Base-by-base conservation (phyloP, 2,888 invertebrate genomes). In the Ryuthela nishihirai region DNA sequence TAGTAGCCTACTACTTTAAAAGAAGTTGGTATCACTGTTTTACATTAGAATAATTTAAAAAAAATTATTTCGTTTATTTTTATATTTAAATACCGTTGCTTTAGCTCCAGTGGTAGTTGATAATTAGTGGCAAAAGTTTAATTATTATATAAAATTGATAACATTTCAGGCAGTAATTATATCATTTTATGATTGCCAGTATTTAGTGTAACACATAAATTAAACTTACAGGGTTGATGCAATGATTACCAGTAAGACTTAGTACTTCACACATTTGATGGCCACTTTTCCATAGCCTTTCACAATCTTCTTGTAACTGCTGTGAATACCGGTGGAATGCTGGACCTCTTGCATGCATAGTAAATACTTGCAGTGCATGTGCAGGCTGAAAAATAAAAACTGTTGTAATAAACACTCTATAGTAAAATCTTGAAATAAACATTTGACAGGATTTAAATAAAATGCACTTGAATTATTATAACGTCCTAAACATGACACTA, bases 301-400 rank as follows among this genome's bases (percentile, higher is more conserved):
- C 82, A 74, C 94, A 94, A 53, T 88, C 85, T 12, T 82, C 80
- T 47, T 84, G 82, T 60, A 98, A 77, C 62, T 87, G 85, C 4
- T 80, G 78, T 35, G 85, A 81, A 65, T 87, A 90, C 44, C 83
- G 83, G 17, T 84, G 82, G 41, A 84, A 84, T 55, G 87, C 81
- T 3, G 95, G 89, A 0, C 95, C 95, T 50, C 94, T 82, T 1
- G 92, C 94, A 77, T 92, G 89, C 70, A 87, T 84, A 63, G 83
- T 81, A 70, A 94, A 86, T 45, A 90, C 83, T 21, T 83, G 80
- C 64, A 87, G 78, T 0, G 94, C 91, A 68, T 88, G 83, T 29
- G 81, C 79, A 63, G 93, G 78, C 83, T 91, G 72, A 21, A 69
- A 65, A 52, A 36, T 35, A 42, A 36, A 41, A 35, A 4, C n/a